Evolutionary conservation across 2,888 invertebrate genomes (phyloP).

Genomic region (Yponomeuta evonymella): DNA sequence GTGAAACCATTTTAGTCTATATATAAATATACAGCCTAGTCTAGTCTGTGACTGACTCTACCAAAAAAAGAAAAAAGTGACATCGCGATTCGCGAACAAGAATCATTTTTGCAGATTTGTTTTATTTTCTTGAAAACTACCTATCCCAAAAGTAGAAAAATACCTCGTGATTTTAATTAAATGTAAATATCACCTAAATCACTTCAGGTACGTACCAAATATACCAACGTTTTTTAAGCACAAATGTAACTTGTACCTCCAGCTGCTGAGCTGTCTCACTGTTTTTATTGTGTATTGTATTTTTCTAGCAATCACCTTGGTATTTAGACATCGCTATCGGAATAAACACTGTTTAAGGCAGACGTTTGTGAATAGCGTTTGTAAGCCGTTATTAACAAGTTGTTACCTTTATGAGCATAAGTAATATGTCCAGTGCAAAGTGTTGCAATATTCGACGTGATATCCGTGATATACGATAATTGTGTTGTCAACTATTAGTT

Average conservation of each 20-base stretch:
- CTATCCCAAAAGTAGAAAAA: background rate
- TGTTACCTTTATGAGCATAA: no score
- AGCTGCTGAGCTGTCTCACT: conserved; percentile 3
- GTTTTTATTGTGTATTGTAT: conserved; percentile 4
- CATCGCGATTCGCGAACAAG: background rate
- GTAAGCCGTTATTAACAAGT: no score
- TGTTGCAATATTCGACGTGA: no score
- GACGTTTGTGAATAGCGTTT: background rate
- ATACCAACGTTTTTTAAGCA: background rate
- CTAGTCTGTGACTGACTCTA: no score
- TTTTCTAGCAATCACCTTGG: background rate
- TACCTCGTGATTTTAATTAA: conserved; percentile 4
- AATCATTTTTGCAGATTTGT: background rate
- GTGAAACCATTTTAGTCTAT: no score
- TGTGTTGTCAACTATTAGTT: no score
- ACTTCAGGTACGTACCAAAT: conserved; percentile 2
- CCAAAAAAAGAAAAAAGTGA: no score
- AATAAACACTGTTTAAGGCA: background rate
- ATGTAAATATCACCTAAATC: background rate
- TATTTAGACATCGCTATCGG: background rate
- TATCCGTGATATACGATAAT: no score
- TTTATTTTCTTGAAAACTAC: background rate
- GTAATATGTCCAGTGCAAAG: no score
- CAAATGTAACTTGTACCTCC: background rate
- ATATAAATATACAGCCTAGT: no score